Base-by-base conservation (phyloP, 2,888 invertebrate species). In the Conchocele bisecta region DNA sequence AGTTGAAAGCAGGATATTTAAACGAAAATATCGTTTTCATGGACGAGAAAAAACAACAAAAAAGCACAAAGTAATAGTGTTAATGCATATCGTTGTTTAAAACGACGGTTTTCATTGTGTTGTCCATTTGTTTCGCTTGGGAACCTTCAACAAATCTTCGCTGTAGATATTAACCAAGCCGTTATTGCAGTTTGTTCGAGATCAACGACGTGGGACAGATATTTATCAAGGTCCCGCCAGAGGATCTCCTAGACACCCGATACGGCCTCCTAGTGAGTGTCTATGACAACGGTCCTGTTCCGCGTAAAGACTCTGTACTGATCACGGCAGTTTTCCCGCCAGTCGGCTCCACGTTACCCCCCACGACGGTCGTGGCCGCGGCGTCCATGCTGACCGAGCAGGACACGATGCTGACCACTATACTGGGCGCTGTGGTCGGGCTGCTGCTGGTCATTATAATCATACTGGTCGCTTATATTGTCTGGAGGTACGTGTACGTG, bases 191-290 rank as follows among this genome's bases (percentile, higher is more conserved):
- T n/a, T 57, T 83, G n/a, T 87, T 87, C 67, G 35, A 74, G 28
- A 79, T 87, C 26, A 74, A 73, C 53, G 33, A 65, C 9, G 44
- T 66, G 13, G 87, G 87, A 7, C 68, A 74, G 22, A 61, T 87
- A 3, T 70, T 57, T 28, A 72, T 86, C 6, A 68, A 41, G 4
- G 82, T 73, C 20, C 42, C 73, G 2, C 50, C 77, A 2, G 70
- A 59, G 17, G 71, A 75, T 13, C 65, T 85, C 9, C 65, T 54
- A 0, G 57, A 72, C 4, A 64, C 72, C 44, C 26, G 51, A 22
- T 87, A 87, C 58, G 26, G 48, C 1, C 48, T 87, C 5, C 73
- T 79, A 6, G 75, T 87, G n/a, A 58, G 65, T n/a, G 85, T 84
- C 3, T 56, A 51, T 7, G 84, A 85, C 59, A 70, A 80, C 69